Percentiles rank a stretch among this genome's conserved stretches.
phyloP scores from a whole-genome alignment of 1,140 invertebrate species.

The Amphibalanus amphitrite region DNA sequence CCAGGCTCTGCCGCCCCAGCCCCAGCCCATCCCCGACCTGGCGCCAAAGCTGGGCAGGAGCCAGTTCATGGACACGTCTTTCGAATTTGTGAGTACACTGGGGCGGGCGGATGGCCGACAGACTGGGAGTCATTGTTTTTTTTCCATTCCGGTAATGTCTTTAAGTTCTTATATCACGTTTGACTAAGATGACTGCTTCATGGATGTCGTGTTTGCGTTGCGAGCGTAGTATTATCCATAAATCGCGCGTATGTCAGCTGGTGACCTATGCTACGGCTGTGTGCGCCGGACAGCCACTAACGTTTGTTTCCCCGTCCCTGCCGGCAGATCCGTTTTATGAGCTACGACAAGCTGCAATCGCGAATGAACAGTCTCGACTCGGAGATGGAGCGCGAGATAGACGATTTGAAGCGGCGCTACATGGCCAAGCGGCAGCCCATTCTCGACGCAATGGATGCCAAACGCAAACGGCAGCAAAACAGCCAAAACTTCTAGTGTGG shows the following conservation, averaged over 20 bases:
- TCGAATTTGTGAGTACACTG: conserved; percentile 67
- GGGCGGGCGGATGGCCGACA: not conserved
- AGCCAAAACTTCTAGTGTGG: conserved; percentile 37
- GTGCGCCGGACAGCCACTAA: too few species aligned
- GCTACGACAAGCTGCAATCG: conserved; percentile 75
- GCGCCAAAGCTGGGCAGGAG: conserved; percentile 8
- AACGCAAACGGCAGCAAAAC: conserved; percentile 90
- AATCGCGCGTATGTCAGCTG: too few species aligned
- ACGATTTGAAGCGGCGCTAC: conserved; percentile 83
- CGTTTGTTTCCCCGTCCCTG: too few species aligned
- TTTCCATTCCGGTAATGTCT: too few species aligned
- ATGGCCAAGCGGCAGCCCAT: conserved; percentile 96
- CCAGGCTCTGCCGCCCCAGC: not conserved
- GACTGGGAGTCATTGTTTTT: too few species aligned
- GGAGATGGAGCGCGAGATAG: conserved; percentile 97
- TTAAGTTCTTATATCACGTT: too few species aligned
- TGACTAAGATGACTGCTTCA: too few species aligned
- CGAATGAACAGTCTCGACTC: conserved; percentile 80
- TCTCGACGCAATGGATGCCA: conserved; percentile 93
- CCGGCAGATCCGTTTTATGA: conserved; percentile 65
- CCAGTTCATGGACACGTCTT: conserved; percentile 45
- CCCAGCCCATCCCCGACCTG: not conserved
- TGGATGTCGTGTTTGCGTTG: too few species aligned
- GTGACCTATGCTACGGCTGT: too few species aligned
- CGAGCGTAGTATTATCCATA: too few species aligned